Base-by-base conservation (phyloP, 2,797 vertebrate genomes). In the Crocodylus rhombifer region DNA sequence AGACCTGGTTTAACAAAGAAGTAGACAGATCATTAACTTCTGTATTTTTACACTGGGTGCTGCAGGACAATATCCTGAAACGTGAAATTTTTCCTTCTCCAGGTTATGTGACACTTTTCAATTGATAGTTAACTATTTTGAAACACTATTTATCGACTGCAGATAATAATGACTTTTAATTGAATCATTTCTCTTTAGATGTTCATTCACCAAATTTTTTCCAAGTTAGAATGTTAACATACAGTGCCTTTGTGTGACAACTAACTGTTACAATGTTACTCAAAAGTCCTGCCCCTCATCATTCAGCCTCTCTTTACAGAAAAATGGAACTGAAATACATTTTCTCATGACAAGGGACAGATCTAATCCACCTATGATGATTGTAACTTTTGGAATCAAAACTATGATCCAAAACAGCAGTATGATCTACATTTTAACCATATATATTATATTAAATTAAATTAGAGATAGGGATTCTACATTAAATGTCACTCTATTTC, bases 341-440 rank as follows among this genome's bases (percentile, higher is more conserved):
- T 92, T 95, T 97, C 96, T 95, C 95, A 94, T 95, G 93, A 95
- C 95, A 97, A 93, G 91, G 93, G 91, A 90, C 80, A 85, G 84
- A 91, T 95, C 96, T 94, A 96, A 97, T 95, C 96, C 93, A 97
- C 94, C 97, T 95, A 91, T 96, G 94, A 93, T 92, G 93, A 95
- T 80, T 92, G 95, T 86, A 97, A 93, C 87, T 96, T 95, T 81
- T 94, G 76, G 92, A 96, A 97, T 96, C 95, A 96, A 94, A 92
- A 91, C 36, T 64, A 87, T 89, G 89, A 97, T 91, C 94, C 92
- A 92, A 92, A 97, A 67, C 80, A 96, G 77, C 79, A 92, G 64
- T 61, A 81, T 51, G 86, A 95, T 92, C 96, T 94, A 89, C 90
- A 81, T 95, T 97, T 97, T 84, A 96, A 97, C 80, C 93, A 94